Percentiles rank a stretch among this genome's conserved stretches.
Conservation (phyloP, 2,888 invertebrate species). For the Hydroisotoma schaefferi region DNA sequence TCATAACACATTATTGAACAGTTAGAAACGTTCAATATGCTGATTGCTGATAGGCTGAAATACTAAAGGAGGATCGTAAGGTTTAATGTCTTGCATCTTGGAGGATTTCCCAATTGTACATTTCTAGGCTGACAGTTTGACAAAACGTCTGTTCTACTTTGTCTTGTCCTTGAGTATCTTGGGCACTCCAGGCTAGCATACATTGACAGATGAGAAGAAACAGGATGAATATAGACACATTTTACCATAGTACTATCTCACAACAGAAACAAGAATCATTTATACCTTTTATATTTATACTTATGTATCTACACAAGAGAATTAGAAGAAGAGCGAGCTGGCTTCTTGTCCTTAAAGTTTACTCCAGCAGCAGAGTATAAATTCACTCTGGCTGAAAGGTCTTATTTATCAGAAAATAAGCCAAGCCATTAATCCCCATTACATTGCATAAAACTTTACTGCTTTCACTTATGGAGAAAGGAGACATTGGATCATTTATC, state of each 20-base stretch:
- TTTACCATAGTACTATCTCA: no score
- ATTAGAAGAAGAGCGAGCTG: slow-evolving; percentile 2
- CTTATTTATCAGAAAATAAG: slow-evolving; percentile 20
- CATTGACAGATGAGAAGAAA: no score
- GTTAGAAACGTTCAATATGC: no score
- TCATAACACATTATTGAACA: no score
- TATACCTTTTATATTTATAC: no score
- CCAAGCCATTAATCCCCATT: slow-evolving; percentile 19
- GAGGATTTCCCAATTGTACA: slow-evolving; percentile 12
- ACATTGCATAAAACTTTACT: slow-evolving; percentile 19
- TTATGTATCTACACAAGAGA: no score
- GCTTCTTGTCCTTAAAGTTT: slow-evolving; percentile 7
- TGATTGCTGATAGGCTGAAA: no score
- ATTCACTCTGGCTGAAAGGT: slow-evolving; percentile 18
- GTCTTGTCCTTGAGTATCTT: slow-evolving; percentile 21
- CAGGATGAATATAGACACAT: no score
- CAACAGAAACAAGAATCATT: slow-evolving; percentile 9
- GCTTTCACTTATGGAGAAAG: slow-evolving; percentile 14
- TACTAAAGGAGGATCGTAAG: no score
- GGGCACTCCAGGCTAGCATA: no score
- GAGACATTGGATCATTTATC: slow-evolving; percentile 8
- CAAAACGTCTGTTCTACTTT: slow-evolving; percentile 30
- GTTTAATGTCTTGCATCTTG: no score
- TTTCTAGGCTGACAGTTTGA: slow-evolving; percentile 25
- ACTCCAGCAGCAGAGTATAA: slow-evolving; percentile 11